Conservation (phyloP, 2,797 vertebrate species). For the Picus viridis region DNA sequence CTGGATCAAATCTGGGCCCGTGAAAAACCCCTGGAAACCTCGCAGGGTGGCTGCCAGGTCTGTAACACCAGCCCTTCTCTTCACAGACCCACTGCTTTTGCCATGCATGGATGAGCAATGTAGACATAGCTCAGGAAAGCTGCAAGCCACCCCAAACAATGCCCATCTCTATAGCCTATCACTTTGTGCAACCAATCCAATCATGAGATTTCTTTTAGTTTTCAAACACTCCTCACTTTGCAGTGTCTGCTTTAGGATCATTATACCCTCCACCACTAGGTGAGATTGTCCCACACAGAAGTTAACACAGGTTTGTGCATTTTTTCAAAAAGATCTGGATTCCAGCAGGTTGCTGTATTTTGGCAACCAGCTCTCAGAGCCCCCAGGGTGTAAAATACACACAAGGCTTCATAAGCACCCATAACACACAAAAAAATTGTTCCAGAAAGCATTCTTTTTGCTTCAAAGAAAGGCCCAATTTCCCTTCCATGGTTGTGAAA, state of each 20-base stretch:
- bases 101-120: fast-evolving
- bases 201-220: not conserved
- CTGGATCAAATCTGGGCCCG: not conserved
- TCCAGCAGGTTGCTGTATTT: not conserved
- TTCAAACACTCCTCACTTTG: not conserved
- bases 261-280: not conserved
- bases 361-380: not conserved
- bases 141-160: not conserved
- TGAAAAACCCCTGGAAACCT: not conserved
- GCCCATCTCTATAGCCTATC: fast-evolving
- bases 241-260: not conserved
- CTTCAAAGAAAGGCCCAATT: not conserved
- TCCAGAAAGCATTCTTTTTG: not conserved
- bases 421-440: fast-evolving
- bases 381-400: not conserved
- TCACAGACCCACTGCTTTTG: not conserved
- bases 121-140: not conserved
- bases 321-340: not conserved
- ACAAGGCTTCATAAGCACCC: not conserved
- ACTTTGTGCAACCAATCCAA: not conserved
- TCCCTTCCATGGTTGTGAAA: not conserved
- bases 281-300: not conserved
- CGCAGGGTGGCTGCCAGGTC: not conserved
- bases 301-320: not conserved
- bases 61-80: not conserved